Evolutionary conservation across 2,888 invertebrate genomes (phyloP).

Genomic region (Rhodophaea formosa): DNA sequence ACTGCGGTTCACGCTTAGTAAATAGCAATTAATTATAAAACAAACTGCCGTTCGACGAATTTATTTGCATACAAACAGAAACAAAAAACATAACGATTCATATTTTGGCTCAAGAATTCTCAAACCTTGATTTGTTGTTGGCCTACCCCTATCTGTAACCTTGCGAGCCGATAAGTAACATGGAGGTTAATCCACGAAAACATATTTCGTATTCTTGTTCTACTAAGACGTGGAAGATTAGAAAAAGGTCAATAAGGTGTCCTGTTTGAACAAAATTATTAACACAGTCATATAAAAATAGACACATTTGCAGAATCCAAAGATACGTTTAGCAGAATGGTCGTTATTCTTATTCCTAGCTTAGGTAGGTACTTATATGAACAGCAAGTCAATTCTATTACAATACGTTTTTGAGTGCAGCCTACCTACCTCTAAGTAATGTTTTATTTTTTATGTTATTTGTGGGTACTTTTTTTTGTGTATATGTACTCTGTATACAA

Average conservation of each 20-base stretch:
- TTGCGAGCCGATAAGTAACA: constrained; percentile 5
- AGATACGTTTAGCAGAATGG: too few species aligned
- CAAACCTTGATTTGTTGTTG: constrained; percentile 9
- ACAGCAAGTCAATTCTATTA: too few species aligned
- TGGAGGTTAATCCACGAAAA: constrained; percentile 5
- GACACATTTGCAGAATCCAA: too few species aligned
- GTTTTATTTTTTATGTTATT: too few species aligned
- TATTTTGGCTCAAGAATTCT: not conserved
- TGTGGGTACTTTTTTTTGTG: too few species aligned
- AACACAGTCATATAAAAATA: too few species aligned
- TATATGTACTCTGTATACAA: too few species aligned
- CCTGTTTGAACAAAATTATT: too few species aligned
- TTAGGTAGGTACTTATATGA: too few species aligned
- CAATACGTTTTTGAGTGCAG: too few species aligned
- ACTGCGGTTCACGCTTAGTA: constrained; percentile 20
- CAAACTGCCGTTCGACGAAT: not conserved
- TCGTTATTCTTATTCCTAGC: too few species aligned
- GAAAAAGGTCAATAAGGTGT: not conserved
- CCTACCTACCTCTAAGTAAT: too few species aligned
- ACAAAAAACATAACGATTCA: not conserved
- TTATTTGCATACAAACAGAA: constrained; percentile 12
- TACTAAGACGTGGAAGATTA: not conserved
- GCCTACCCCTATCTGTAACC: constrained; percentile 16
- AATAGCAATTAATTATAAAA: constrained; percentile 14
- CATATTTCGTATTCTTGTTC: not conserved